Evolutionary conservation across 2,888 invertebrate genomes (phyloP), one percentile per base, ranked within the genome.

Genomic region (Drosophila mimetica): DNA sequence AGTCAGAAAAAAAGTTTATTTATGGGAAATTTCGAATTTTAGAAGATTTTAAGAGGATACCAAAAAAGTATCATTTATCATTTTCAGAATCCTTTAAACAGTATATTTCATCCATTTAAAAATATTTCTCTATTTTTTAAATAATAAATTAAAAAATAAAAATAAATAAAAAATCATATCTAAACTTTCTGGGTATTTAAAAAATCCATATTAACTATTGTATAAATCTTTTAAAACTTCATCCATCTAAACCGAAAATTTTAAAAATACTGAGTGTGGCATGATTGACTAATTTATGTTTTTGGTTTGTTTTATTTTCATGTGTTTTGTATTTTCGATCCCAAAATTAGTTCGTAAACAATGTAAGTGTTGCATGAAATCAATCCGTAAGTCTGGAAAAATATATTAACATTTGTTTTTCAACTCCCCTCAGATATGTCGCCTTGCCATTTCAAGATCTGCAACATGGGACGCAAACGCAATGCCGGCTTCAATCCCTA

Each of bases 391-490:
- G 13, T 18, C 4, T 5, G n/a, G 4, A 30, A 11, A 4, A 13
- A 0, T 16, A 0, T 41, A 28, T 36, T 58, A 42, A 48, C 20
- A 0, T 37, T 0, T 9, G 6, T 36, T 13, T 61, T 41, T 3
- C 6, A 6, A 16, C n/a, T 16, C 2, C 6, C 25, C 11, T 1
- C 30, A 94, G 94, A 94, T 90, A 93, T 94, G 93, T 93, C 93
- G 32, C 92, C 94, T 54, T 95, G 95, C 89, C 94, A 94, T 79
- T 94, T 95, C 90, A 95, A 95, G 92, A 94, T 95, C 71, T 95
- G 95, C 92, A 94, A 94, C 89, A 94, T 95, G 94, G 94, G 95
- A 13, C 93, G 94, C 58, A 94, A 94, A 88, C 92, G 94, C 79
- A 92, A 91, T 69, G 88, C 91, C 46, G 76, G 66, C 53, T 69